phyloP scores from a whole-genome alignment of 2,797 vertebrate species.

The Uromys caudimaculatus region DNA sequence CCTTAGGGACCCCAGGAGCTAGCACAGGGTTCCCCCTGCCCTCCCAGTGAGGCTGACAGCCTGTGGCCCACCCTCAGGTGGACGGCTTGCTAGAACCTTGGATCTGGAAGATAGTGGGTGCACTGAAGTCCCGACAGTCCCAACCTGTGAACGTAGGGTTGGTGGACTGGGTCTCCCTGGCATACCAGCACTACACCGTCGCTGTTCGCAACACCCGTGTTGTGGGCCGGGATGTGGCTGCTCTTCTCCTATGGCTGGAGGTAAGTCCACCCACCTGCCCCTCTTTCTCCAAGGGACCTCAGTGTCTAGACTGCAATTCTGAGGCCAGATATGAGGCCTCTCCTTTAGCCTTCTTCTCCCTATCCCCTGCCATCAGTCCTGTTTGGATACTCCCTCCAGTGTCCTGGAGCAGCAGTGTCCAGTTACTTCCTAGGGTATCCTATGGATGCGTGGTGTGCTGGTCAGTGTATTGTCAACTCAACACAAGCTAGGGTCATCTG shows the following conservation, averaged over 20 bases:
- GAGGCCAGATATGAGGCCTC: neutral
- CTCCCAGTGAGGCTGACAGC: neutral
- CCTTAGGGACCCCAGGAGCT: neutral
- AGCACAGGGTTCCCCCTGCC: rapidly evolving
- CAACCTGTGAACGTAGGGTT: conserved; percentile 91
- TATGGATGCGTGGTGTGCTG: neutral
- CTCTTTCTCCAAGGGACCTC: neutral
- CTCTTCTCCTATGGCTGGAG: conserved; percentile 92
- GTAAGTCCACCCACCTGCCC: conserved; percentile 82
- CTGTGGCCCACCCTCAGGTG: conserved; percentile 85
- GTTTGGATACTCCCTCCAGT: neutral
- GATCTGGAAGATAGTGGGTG: conserved; percentile 90
- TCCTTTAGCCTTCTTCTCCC: neutral
- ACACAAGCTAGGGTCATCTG: neutral
- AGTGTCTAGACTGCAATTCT: neutral
- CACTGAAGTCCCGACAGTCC: conserved; percentile 88
- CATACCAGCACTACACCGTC: conserved; percentile 92
- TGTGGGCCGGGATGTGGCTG: conserved; percentile 93
- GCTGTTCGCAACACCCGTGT: conserved; percentile 92
- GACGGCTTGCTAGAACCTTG: conserved; percentile 93
- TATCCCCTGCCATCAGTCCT: neutral
- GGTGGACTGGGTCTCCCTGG: conserved; percentile 92
- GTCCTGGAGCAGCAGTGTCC: neutral
- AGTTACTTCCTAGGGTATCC: neutral
- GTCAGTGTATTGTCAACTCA: neutral